A percentile compares a stretch with the other conserved stretches of the same genome.
Evolutionary conservation across 2,113 vertebrate species (phyloP).

Genomic region (Dasyprocta punctata): DNA sequence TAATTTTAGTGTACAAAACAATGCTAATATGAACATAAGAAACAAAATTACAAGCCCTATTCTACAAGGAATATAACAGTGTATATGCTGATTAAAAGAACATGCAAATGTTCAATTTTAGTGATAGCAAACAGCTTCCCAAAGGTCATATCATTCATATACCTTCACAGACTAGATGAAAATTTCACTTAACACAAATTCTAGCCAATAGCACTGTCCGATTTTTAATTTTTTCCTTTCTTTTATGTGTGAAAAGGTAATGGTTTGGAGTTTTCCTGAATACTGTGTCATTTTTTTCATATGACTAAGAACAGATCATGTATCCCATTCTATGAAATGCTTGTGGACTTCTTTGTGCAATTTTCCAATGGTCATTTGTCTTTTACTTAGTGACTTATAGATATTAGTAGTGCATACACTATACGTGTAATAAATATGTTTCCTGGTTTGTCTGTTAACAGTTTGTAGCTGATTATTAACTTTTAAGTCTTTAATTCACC

Average conservation of each 20-base stretch:
- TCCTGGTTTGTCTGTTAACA: conserved; percentile 48
- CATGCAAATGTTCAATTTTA: conserved; percentile 6
- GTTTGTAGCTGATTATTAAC: conserved; percentile 47
- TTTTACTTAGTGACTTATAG: conserved; percentile 50
- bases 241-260: not conserved
- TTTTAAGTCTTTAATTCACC: conserved; percentile 61
- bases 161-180: not conserved
- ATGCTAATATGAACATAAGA: not conserved
- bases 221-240: not conserved
- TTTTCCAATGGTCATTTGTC: not conserved
- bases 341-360: not conserved
- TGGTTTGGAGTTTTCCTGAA: not conserved
- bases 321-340: not conserved
- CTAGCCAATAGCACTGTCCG: not conserved
- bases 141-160: not conserved
- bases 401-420: conserved; percentile 21
- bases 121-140: not conserved
- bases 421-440: conserved; percentile 47
- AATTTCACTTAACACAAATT: not conserved
- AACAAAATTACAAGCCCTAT: not conserved
- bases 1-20: conserved; percentile 9
- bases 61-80: not conserved
- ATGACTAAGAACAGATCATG: not conserved
- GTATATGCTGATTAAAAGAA: not conserved
- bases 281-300: not conserved